Evolutionary conservation across 2,888 invertebrate species (phyloP).

Genomic region (Trissoscelio sp.): DNA sequence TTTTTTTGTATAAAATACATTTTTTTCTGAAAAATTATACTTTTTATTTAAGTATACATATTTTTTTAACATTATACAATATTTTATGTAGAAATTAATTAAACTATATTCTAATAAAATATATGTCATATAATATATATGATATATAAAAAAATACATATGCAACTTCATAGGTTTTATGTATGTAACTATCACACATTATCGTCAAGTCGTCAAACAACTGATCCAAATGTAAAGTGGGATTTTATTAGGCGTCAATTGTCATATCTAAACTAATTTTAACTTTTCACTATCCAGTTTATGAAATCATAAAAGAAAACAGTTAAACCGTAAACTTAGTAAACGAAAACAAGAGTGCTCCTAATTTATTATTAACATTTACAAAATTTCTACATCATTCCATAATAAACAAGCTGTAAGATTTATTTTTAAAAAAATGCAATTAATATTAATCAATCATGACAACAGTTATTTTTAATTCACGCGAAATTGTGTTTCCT

Average conservation of each 20-base stretch:
- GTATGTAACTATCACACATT: too few species aligned
- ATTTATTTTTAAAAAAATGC: too few species aligned
- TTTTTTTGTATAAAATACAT: too few species aligned
- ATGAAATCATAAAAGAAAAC: slow-evolving; percentile 16
- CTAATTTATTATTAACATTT: neutral
- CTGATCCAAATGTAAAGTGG: slow-evolving; percentile 4
- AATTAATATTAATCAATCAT: too few species aligned
- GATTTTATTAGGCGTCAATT: slow-evolving; percentile 30
- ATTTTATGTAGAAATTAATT: too few species aligned
- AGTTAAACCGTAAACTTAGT: neutral
- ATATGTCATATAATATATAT: too few species aligned
- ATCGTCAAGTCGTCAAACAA: slow-evolving; percentile 19
- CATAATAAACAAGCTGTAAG: neutral
- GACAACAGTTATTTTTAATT: neutral
- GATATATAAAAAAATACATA: too few species aligned
- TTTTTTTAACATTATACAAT: too few species aligned
- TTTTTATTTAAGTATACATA: too few species aligned
- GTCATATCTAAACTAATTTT: slow-evolving; percentile 4
- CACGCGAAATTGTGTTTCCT: neutral
- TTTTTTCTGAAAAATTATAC: too few species aligned
- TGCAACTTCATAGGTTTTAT: too few species aligned
- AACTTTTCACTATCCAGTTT: neutral
- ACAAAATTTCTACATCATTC: neutral
- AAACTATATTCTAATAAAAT: too few species aligned
- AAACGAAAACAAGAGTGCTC: neutral